These are phyloP conservation scores for Drosophila auraria DNA, from an alignment of 1,140 invertebrate species.

Conservation along the genomic window DNA sequence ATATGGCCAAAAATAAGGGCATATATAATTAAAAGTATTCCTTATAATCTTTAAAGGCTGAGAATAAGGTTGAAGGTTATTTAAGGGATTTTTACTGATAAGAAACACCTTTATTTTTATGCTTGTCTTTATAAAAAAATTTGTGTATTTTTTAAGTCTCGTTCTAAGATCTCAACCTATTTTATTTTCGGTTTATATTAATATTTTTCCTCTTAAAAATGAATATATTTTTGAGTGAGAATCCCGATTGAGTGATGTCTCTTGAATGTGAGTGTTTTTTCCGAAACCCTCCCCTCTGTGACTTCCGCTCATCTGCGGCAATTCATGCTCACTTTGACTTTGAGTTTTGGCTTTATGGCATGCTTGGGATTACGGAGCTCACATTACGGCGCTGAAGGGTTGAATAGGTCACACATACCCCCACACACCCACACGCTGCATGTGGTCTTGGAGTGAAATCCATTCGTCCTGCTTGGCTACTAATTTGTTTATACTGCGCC, in stretches of 20 bases:
- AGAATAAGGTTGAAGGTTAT: too few species aligned
- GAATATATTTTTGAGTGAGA: background rate
- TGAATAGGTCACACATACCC: slow-evolving; percentile 12
- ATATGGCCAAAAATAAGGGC: too few species aligned
- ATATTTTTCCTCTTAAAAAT: background rate
- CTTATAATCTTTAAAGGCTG: too few species aligned
- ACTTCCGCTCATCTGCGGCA: background rate
- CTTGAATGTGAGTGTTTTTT: slow-evolving; percentile 15
- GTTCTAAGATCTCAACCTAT: too few species aligned
- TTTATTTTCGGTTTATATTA: background rate
- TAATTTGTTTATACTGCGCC: slow-evolving; percentile 67
- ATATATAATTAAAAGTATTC: too few species aligned
- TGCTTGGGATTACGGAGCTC: slow-evolving; percentile 21
- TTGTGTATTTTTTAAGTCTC: too few species aligned
- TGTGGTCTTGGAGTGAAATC: slow-evolving; percentile 55
- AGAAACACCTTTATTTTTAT: too few species aligned
- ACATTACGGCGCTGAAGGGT: slow-evolving; percentile 20
- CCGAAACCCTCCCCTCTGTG: background rate
- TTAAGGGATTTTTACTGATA: too few species aligned
- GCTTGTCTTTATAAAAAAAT: too few species aligned
- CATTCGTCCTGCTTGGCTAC: slow-evolving; percentile 48
- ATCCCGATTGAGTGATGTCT: slow-evolving; percentile 15
- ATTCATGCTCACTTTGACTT: slow-evolving; percentile 16
- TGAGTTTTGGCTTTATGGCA: slow-evolving; percentile 31
- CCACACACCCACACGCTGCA: slow-evolving; percentile 35